phyloP scores from a whole-genome alignment of 2,797 vertebrate genomes.

The Chelmon rostratus region DNA sequence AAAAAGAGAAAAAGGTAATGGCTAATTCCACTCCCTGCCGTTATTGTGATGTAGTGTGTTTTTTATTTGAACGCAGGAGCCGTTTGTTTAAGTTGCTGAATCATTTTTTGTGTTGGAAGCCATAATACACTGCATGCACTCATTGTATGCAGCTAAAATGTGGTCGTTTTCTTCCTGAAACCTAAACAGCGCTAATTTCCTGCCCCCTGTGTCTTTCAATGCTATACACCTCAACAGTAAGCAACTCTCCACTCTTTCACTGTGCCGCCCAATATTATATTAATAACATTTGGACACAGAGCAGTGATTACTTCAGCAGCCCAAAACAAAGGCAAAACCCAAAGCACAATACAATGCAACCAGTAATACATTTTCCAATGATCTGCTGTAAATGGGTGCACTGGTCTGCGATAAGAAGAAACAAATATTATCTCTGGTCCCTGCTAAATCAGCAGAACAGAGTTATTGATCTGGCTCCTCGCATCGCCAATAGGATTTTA shows the following conservation, averaged over 20 bases:
- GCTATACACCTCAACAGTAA: slow-evolving; percentile 36
- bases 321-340: slow-evolving; percentile 63
- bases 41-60: slow-evolving; percentile 69
- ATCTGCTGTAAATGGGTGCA: slow-evolving; percentile 88
- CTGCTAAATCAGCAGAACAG: slow-evolving; percentile 93
- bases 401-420: slow-evolving; percentile 90
- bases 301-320: slow-evolving; percentile 85
- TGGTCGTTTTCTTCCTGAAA: slow-evolving; percentile 40
- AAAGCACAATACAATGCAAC: slow-evolving; percentile 53
- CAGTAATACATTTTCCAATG: slow-evolving; percentile 91
- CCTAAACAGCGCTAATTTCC: slow-evolving; percentile 36
- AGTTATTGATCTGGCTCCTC: slow-evolving; percentile 91
- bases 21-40: slow-evolving; percentile 48
- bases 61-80: slow-evolving; percentile 77
- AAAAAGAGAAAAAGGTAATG: slow-evolving; percentile 24
- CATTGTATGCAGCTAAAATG: slow-evolving; percentile 22
- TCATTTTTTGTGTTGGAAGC: slow-evolving; percentile 14
- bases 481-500: slow-evolving; percentile 87
- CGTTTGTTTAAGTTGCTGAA: slow-evolving; percentile 79
- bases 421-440: slow-evolving; percentile 91
- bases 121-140: background rate
- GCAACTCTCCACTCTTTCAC: slow-evolving; percentile 35
- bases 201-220: slow-evolving; percentile 21
- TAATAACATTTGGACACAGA: slow-evolving; percentile 84
- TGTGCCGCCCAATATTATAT: slow-evolving; percentile 74